A percentile compares a stretch with the other conserved stretches of the same genome.
These are phyloP conservation scores for Pituophis catenifer DNA, from an alignment of 2,113 vertebrate species.

Conservation along the genomic window DNA sequence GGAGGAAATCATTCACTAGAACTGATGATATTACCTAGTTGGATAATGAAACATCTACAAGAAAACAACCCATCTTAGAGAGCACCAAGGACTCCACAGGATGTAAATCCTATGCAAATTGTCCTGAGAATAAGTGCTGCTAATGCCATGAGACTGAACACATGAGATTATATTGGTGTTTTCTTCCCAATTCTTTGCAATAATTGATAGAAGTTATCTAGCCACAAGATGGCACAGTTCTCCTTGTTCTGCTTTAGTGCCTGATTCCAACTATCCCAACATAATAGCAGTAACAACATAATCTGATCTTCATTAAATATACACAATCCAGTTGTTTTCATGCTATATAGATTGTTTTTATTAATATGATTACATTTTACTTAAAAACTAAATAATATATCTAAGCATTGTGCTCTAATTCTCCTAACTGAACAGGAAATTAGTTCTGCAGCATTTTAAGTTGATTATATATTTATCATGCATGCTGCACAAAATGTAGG, in stretches of 20 bases:
- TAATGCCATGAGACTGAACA: background rate
- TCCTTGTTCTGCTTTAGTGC: background rate
- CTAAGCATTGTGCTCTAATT: background rate
- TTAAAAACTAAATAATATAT: background rate
- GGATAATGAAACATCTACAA: background rate
- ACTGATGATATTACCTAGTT: background rate
- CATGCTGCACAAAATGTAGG: background rate
- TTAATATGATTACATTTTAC: slow-evolving; percentile 20
- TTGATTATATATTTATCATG: background rate
- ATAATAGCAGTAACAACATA: background rate
- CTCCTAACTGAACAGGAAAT: slow-evolving; percentile 18
- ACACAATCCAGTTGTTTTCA: slow-evolving; percentile 28
- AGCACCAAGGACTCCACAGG: background rate
- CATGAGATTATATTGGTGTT: background rate
- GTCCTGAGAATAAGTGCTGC: background rate
- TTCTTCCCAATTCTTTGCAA: background rate
- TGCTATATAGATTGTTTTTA: background rate
- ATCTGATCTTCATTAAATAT: slow-evolving; percentile 28
- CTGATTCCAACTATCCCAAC: background rate
- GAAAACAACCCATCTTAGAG: background rate
- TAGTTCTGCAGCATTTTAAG: background rate
- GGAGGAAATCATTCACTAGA: background rate
- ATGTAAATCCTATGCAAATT: background rate
- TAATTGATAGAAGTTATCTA: slow-evolving; percentile 32
- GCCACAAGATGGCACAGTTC: slow-evolving; percentile 56